Evolutionary conservation across 2,113 vertebrate genomes (phyloP).

Genomic region (Perca schrenkii): DNA sequence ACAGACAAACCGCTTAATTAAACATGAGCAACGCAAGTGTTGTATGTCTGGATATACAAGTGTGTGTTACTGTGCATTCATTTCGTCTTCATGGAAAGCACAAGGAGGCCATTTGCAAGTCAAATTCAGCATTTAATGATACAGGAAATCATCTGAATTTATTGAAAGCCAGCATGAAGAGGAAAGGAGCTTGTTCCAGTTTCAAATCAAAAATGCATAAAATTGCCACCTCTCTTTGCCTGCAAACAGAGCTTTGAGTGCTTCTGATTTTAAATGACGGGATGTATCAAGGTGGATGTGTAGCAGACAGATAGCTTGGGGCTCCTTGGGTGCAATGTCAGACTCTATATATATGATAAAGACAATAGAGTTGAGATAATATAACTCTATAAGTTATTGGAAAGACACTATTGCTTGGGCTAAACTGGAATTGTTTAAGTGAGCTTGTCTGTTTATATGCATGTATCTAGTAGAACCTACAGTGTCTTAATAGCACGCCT

Average conservation of each 20-base stretch:
- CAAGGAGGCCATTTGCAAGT: constrained; percentile 79
- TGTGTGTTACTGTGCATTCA: constrained; percentile 53
- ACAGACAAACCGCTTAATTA: constrained; percentile 78
- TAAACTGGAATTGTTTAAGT: constrained; percentile 1
- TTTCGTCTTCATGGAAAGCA: constrained; percentile 65
- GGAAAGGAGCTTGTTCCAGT: constrained; percentile 72
- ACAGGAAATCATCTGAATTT: constrained; percentile 78
- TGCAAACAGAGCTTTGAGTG: constrained; percentile 62
- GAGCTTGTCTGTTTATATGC: neutral
- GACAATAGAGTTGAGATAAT: constrained; percentile 43
- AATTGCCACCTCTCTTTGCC: constrained; percentile 63
- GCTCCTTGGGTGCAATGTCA: constrained; percentile 4
- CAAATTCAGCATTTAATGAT: constrained; percentile 78
- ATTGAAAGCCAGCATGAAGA: constrained; percentile 70
- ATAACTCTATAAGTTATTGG: constrained; percentile 19
- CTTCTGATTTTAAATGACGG: constrained; percentile 63
- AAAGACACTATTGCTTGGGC: neutral
- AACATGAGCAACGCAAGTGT: constrained; percentile 68
- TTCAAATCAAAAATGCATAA: constrained; percentile 72
- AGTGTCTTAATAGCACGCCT: neutral
- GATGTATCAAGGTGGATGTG: constrained; percentile 64
- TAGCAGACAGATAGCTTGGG: constrained; percentile 52
- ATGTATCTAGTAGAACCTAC: neutral
- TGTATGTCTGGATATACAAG: constrained; percentile 60
- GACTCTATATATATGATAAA: constrained; percentile 46